A percentile compares a stretch with the other conserved stretches of the same genome.
These are phyloP conservation scores for Himalopsyche tibetana DNA, from an alignment of 2,888 invertebrate genomes.

Conservation along the genomic window DNA sequence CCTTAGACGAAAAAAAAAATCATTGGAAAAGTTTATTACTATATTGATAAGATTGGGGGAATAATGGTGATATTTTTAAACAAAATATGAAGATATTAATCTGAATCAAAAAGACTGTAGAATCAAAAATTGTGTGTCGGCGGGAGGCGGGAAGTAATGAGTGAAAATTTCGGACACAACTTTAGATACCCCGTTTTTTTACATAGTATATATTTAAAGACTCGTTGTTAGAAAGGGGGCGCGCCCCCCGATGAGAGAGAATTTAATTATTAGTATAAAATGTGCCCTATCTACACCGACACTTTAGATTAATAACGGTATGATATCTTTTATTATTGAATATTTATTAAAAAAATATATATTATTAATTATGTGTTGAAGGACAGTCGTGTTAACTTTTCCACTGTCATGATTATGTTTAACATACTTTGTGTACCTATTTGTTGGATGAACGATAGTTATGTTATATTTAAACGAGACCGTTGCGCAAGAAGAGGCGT, in stretches of 20 bases:
- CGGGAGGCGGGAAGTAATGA: background rate
- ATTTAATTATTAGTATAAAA: slow-evolving; percentile 62
- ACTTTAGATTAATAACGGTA: slow-evolving; percentile 58
- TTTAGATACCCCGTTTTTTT: slow-evolving; percentile 50
- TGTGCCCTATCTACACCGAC: slow-evolving; percentile 66
- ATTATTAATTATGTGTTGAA: background rate
- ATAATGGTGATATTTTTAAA: slow-evolving; percentile 64
- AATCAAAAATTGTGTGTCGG: slow-evolving; percentile 58
- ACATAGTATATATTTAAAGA: slow-evolving; percentile 8
- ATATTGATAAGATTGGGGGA: slow-evolving; percentile 60
- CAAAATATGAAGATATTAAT: slow-evolving; percentile 62
- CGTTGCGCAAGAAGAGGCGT: background rate
- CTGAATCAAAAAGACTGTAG: slow-evolving; percentile 65
- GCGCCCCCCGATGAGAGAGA: background rate
- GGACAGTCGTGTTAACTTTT: slow-evolving; percentile 48
- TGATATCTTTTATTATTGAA: slow-evolving; percentile 47
- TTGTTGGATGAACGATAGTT: slow-evolving; percentile 55
- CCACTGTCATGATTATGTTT: slow-evolving; percentile 61
- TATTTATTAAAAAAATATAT: slow-evolving; percentile 5
- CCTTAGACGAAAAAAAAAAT: slow-evolving; percentile 62
- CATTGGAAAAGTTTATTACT: slow-evolving; percentile 62
- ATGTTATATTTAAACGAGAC: slow-evolving; percentile 43
- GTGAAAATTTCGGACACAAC: slow-evolving; percentile 32
- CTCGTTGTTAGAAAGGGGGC: background rate
- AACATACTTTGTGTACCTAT: slow-evolving; percentile 65